These are phyloP conservation scores for Herminia tarsipennalis DNA, from an alignment of 2,888 invertebrate species.

Conservation along the genomic window DNA sequence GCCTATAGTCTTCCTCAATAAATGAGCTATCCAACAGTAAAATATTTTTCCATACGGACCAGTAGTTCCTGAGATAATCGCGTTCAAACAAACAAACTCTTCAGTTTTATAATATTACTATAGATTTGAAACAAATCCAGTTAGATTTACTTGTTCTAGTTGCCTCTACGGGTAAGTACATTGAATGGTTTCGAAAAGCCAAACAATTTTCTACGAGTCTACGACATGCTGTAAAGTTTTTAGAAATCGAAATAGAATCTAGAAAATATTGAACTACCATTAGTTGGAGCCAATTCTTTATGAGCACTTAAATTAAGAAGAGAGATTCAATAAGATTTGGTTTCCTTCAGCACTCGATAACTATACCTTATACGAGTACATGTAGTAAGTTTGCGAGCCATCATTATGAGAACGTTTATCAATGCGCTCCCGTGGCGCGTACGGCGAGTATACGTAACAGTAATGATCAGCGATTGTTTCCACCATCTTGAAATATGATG, in stretches of 20 bases:
- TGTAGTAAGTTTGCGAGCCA: constrained; percentile 33
- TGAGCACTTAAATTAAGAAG: constrained; percentile 25
- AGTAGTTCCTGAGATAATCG: no score
- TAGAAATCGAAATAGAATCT: constrained; percentile 12
- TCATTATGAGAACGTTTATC: constrained; percentile 47
- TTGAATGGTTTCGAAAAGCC: no score
- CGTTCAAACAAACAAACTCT: no score
- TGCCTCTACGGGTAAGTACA: no score
- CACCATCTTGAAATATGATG: constrained; percentile 70
- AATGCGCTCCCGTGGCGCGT: constrained; percentile 38
- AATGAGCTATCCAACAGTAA: no score
- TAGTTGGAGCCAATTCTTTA: constrained; percentile 15
- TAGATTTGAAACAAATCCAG: no score
- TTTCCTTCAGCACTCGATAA: constrained; percentile 42
- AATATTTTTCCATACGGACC: no score
- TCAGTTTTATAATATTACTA: no score
- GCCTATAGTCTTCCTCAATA: no score
- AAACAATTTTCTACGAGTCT: no score
- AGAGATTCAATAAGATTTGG: constrained; percentile 17
- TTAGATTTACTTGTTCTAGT: no score
- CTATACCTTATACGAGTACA: constrained; percentile 41
- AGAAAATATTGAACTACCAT: constrained; percentile 20
- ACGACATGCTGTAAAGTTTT: no score
- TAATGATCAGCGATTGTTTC: constrained; percentile 66
- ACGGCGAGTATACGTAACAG: constrained; percentile 23